phyloP scores from a whole-genome alignment of 2,113 vertebrate species.

The Indicator maculatus region DNA sequence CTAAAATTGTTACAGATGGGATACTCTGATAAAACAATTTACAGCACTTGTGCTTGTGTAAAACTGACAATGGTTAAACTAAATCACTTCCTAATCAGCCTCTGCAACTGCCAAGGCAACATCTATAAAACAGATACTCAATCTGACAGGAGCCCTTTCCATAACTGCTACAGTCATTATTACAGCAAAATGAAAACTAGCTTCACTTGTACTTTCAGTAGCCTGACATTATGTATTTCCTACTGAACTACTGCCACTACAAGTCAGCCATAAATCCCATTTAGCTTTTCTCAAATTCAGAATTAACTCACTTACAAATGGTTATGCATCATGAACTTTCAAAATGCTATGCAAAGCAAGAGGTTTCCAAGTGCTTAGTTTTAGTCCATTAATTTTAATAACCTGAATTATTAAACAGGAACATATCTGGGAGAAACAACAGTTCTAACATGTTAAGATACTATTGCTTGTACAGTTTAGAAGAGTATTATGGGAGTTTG shows the following conservation, averaged over 20 bases:
- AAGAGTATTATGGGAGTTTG: not conserved
- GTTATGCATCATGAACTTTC: not conserved
- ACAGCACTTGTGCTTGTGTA: not conserved
- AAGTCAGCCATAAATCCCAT: not conserved
- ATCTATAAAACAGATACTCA: not conserved
- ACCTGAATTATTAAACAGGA: not conserved
- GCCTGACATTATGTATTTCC: not conserved
- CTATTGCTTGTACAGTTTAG: not conserved
- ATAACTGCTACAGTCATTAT: not conserved
- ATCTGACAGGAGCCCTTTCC: not conserved
- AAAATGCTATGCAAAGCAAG: not conserved
- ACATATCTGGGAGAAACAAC: not conserved
- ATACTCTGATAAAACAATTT: not conserved
- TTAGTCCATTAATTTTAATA: not conserved
- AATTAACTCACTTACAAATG: not conserved
- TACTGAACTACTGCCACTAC: conserved; percentile 42
- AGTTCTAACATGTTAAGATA: not conserved
- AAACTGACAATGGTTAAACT: not conserved
- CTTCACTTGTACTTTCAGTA: not conserved
- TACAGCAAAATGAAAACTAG: not conserved
- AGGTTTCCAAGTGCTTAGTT: not conserved
- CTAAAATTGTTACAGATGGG: not conserved
- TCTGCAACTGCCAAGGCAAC: not conserved
- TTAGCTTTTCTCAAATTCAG: not conserved
- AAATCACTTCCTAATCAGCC: not conserved